Conservation (phyloP, 2,888 invertebrate species). For the Luperina nickerlii region DNA sequence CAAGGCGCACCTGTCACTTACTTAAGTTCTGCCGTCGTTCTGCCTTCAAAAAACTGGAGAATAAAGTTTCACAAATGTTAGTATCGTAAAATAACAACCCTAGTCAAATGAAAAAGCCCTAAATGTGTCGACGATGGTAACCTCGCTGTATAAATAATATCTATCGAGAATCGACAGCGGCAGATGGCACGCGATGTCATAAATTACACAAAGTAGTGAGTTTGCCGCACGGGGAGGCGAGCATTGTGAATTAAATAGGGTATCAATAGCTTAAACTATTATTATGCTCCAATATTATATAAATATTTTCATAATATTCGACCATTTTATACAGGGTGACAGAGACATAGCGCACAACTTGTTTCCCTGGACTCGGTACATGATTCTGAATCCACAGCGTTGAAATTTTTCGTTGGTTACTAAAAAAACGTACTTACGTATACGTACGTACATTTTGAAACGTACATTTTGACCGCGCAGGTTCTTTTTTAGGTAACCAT, state of each 20-base stretch:
- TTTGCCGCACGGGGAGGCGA: conserved; percentile 22
- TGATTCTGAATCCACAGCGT: no score
- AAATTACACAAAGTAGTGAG: conserved; percentile 57
- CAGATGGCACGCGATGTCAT: conserved; percentile 57
- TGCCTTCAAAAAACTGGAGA: not conserved
- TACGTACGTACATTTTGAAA: no score
- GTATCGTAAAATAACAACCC: conserved; percentile 10
- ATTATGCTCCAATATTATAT: not conserved
- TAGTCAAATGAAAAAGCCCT: conserved; percentile 31
- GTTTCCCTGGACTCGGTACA: no score
- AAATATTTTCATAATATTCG: not conserved
- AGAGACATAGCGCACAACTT: no score
- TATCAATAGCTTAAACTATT: conserved; percentile 13
- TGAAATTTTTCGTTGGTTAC: no score
- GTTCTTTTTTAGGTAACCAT: no score
- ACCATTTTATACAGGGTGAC: no score
- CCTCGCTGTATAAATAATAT: conserved; percentile 52
- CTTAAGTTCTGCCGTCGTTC: not conserved
- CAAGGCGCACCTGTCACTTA: not conserved
- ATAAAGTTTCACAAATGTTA: conserved; percentile 1
- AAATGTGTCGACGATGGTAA: conserved; percentile 31
- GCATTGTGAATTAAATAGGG: conserved; percentile 32
- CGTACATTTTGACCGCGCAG: no score
- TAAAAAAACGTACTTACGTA: no score
- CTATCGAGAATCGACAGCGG: conserved; percentile 41